phyloP scores from a whole-genome alignment of 1,140 invertebrate species.

The Drosophila prosaltans region DNA sequence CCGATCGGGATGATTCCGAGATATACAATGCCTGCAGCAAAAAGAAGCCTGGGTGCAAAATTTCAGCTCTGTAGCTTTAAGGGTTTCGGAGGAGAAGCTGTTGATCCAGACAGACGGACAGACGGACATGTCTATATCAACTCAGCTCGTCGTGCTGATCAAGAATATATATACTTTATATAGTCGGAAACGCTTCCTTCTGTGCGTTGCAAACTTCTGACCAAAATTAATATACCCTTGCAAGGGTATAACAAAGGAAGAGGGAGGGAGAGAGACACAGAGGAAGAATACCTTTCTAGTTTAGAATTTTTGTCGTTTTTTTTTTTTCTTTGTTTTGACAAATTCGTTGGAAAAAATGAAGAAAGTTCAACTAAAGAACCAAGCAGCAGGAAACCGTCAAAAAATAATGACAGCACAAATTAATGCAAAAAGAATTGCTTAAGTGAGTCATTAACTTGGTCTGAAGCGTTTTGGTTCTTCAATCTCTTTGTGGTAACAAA shows the following conservation, averaged over 20 bases:
- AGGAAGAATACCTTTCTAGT: conserved; percentile 9
- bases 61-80: too few species aligned
- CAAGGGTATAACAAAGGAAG: not conserved
- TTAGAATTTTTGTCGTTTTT: conserved; percentile 16
- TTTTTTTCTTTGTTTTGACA: conserved; percentile 38
- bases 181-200: too few species aligned
- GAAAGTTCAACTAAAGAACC: conserved; percentile 10
- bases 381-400: conserved; percentile 9
- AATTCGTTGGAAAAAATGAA: conserved; percentile 4
- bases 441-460: conserved; percentile 49
- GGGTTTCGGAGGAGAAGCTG: too few species aligned
- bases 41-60: too few species aligned
- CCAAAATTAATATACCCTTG: too few species aligned
- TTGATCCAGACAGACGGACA: too few species aligned
- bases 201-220: too few species aligned
- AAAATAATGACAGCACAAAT: conserved; percentile 16
- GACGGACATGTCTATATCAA: too few species aligned
- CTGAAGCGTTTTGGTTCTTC: conserved; percentile 21
- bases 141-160: too few species aligned
- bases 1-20: too few species aligned
- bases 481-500: conserved; percentile 24
- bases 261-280: not conserved
- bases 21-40: too few species aligned
- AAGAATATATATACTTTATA: too few species aligned
- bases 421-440: conserved; percentile 18